phyloP scores from a whole-genome alignment of 2,888 invertebrate genomes.

The Philereme vetulata region DNA sequence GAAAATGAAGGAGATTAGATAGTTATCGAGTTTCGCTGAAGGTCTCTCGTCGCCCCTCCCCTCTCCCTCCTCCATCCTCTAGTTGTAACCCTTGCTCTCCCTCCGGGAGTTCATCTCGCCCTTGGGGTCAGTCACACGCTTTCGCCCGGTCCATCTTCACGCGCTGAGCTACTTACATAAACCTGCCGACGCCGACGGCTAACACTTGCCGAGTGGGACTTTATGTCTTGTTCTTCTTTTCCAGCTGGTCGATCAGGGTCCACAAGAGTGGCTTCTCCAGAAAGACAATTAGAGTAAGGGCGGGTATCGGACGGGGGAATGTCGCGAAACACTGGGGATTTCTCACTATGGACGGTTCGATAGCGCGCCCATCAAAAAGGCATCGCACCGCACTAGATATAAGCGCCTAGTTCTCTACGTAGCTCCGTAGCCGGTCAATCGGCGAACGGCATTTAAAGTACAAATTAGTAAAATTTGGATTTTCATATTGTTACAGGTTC shows the following conservation, averaged over 20 bases:
- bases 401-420: conserved; percentile 72
- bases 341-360: conserved; percentile 81
- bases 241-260: conserved; percentile 84
- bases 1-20: conserved; percentile 72
- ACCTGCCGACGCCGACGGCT: conserved; percentile 54
- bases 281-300: conserved; percentile 83
- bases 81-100: conserved; percentile 46
- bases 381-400: conserved; percentile 82
- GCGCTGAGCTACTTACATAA: conserved; percentile 79
- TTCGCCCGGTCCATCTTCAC: conserved; percentile 76
- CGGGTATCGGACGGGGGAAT: conserved; percentile 78
- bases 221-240: conserved; percentile 83
- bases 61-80: conserved; percentile 41
- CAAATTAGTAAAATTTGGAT: conserved; percentile 83
- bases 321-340: conserved; percentile 82
- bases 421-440: conserved; percentile 64
- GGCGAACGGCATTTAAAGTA: conserved; percentile 82
- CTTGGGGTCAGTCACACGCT: conserved; percentile 78
- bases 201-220: conserved; percentile 78
- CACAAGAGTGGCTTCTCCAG: conserved; percentile 84
- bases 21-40: conserved; percentile 78
- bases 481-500: conserved; percentile 84
- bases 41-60: conserved; percentile 75
- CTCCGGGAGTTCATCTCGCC: conserved; percentile 61
- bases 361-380: conserved; percentile 80